Base-by-base conservation (phyloP, 2,113 vertebrate genomes). In the Nicator chloris region DNA sequence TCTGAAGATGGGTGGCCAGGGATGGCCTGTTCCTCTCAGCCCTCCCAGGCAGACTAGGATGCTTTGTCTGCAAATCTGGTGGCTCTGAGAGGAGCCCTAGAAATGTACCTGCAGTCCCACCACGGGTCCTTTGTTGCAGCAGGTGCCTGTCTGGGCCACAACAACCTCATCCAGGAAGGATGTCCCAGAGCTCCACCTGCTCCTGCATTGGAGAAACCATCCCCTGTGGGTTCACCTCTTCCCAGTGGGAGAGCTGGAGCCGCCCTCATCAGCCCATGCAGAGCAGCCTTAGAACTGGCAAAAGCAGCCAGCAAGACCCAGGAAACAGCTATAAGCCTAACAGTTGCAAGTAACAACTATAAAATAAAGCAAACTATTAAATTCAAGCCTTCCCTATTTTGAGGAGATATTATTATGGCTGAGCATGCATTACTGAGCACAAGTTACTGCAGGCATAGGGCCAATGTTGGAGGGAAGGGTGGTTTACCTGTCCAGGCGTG, bases 51-150 rank as follows among this genome's bases (percentile, higher is more conserved):
- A 19, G 2, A 2, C 42, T 12, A 35, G n/a, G 28, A 59, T 20
- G 6, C 28, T 20, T 49, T 27, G 6, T 53, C 64, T 72, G 22
- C 33, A 87, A 27, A 56, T 10, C 54, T 17, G 26, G 33, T 37
- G 49, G 57, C 59, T 76, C n/a, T 40, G 54, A 49, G 35, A 42
- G 44, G 44, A 83, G 4, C 33, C 27, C 54, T 45, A 22, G 44
- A 20, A 49, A 33, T 6, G 21, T 10, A 21, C 20, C 40, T 40
- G 64, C 79, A 56, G 65, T 5, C 33, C n/a, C 35, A 21, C 16
- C 33, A 12, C 0, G 0, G 27, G 37, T 50, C n/a, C 66, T 35
- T 42, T 13, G 0, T 17, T 35, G n/a, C 47, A 33, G 12, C 33
- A 44, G 50, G 47, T 7, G 10, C 27, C 59, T 2, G 0, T 30